A percentile compares a stretch with the other conserved stretches of the same genome.
Conservation (phyloP, 2,797 vertebrate genomes). For the Myotis daubentonii region DNA sequence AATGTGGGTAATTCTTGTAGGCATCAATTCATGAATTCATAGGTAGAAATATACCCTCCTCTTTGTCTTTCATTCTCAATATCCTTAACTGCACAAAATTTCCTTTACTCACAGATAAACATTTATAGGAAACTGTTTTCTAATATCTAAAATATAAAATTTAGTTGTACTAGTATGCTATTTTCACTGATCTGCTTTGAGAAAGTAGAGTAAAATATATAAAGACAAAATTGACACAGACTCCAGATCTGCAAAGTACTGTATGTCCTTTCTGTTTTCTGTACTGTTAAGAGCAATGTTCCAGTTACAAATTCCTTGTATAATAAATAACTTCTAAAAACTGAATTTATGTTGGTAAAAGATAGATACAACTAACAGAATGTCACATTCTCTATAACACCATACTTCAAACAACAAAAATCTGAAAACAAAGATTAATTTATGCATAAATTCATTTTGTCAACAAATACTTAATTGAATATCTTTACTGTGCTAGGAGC, state of each 20-base stretch:
- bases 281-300: conserved; percentile 55
- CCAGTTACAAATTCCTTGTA: conserved; percentile 60
- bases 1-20: conserved; percentile 37
- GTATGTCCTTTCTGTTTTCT: conserved; percentile 40
- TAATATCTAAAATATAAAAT: conserved; percentile 48
- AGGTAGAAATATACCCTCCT: conserved; percentile 18
- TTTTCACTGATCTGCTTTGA: conserved; percentile 51
- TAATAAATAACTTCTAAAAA: conserved; percentile 62
- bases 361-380: conserved; percentile 42
- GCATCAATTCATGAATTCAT: conserved; percentile 17
- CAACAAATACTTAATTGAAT: conserved; percentile 4
- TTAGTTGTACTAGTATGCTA: conserved; percentile 23
- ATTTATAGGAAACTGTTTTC: conserved; percentile 39
- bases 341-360: conserved; percentile 54
- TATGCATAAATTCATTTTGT: background rate
- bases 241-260: conserved; percentile 40
- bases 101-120: conserved; percentile 43
- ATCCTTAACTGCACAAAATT: conserved; percentile 22
- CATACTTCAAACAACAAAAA: conserved; percentile 32
- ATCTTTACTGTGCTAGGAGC: background rate
- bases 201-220: conserved; percentile 39
- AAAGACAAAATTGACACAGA: conserved; percentile 52
- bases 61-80: conserved; percentile 27
- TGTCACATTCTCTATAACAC: conserved; percentile 37
- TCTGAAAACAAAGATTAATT: conserved; percentile 1